Base-by-base conservation (phyloP, 2,888 invertebrate species). In the Drosophila mayaguana region DNA sequence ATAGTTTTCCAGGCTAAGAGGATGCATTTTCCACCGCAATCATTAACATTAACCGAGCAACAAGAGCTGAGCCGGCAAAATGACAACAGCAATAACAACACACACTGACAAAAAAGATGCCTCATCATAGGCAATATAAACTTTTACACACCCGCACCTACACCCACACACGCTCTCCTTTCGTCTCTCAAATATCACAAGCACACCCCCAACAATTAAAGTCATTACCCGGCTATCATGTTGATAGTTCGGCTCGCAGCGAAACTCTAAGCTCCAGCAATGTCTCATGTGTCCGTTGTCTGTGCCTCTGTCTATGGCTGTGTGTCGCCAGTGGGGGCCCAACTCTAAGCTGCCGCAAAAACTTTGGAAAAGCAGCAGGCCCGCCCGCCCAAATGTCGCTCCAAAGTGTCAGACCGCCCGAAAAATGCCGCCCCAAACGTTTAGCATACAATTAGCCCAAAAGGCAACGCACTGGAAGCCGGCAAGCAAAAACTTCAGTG, bases 391-490 rank as follows among this genome's bases (percentile, higher is more conserved):
- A 89, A 75, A 48, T n/a, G 48, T 32, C 82, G 22, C 36, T 42
- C 51, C 59, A 63, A 80, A 65, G 22, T 53, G 53, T 59, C 65
- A 60, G 46, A 36, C 51, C 59, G 28, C 38, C 55, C 51, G 46
- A 50, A 51, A 72, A 72, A 60, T 20, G 32, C 63, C 50, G 45
- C 70, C 81, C 64, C 66, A 82, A 90, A 75, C 82, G 90, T 85
- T 91, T 83, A 88, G 81, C 91, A 88, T 89, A 90, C 88, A 91
- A 89, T 91, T 91, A 90, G 91, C 86, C 88, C 81, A 88, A 81
- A 85, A 75, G 80, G 82, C 88, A 72, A 64, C 64, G 76, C 63
- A 63, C 55, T 62, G 60, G 59, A 72, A 70, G 83, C 56, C 75
- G 83, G 53, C 75, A 62, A 80, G 72, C 74, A 74, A 87, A 90